Evolutionary conservation across 2,797 vertebrate species (phyloP), one percentile per base, ranked within the genome.

Genomic region (Tangara arthus): DNA sequence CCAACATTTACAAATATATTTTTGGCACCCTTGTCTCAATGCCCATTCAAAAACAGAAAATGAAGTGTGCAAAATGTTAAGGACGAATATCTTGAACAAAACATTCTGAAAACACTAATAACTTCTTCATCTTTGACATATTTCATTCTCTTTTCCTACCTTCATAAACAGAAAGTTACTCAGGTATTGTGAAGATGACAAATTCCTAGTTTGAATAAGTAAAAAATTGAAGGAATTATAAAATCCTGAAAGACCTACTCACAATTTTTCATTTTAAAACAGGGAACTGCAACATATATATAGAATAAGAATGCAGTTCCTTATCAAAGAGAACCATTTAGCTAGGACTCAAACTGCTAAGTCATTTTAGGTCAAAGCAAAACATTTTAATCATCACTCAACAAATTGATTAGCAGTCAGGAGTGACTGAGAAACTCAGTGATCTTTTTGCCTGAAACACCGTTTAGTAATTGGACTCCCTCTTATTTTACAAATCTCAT

Each of bases 341-440:
- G 22, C 49, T 57, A 57, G 72, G n/a, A 42, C 32, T 91, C 69
- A 94, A 95, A 89, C 57, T 68, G 49, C 46, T 68, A 89, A 87
- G 49, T 61, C n/a, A 61, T 86, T 83, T 92, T 78, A 91, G 80
- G 90, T 91, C 76, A 96, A 88, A 93, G 55, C 32, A 94, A 93
- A 94, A 57, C 46, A 64, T 93, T 92, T 93, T 89, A 93, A 85
- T 94, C 64, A 92, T 71, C 75, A 93, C 56, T 82, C 87, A 94
- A 28, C 44, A 85, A 87, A 91, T 27, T 85, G 82, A 93, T 94
- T 91, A 92, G 44, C 59, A 95, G 89, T 79, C 89, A 94, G 63
- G 63, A 72, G 34, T 68, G 71, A 64, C 65, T 82, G 82, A 87
- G 89, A 82, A 95, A 89, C 46, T 71, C 78, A 77, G 87, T 46